Conservation (phyloP, 2,888 invertebrate genomes). For the Tipula lateralis region DNA sequence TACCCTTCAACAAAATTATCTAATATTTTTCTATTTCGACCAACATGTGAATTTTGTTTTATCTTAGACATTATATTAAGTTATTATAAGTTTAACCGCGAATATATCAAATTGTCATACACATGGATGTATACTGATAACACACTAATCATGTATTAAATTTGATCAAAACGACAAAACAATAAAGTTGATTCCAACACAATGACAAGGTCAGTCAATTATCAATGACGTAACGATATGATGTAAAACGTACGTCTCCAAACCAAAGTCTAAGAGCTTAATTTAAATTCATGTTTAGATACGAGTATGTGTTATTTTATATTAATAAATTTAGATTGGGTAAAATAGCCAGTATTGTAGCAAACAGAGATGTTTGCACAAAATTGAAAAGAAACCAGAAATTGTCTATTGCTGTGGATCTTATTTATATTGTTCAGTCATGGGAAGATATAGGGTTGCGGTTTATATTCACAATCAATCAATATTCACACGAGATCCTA, state of each 20-base stretch:
- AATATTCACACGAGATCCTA: too few species aligned
- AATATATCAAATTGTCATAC: not conserved
- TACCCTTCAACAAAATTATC: too few species aligned
- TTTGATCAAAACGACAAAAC: not conserved
- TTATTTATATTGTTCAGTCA: not conserved
- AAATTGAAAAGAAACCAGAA: not conserved
- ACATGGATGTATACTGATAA: not conserved
- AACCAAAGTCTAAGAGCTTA: not conserved
- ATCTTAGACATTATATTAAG: too few species aligned
- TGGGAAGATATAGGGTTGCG: too few species aligned
- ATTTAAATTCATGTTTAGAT: not conserved
- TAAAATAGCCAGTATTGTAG: not conserved
- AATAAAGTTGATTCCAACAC: not conserved
- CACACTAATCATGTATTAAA: not conserved
- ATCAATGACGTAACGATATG: not conserved
- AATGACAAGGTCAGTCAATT: not conserved
- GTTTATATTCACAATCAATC: too few species aligned
- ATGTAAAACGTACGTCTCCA: not conserved
- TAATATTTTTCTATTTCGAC: too few species aligned
- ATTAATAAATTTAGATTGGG: not conserved
- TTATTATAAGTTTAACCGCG: not conserved
- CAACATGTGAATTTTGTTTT: too few species aligned
- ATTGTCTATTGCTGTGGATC: not conserved
- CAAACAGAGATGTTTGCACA: not conserved
- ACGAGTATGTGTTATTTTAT: not conserved